Evolutionary conservation across 2,113 vertebrate genomes (phyloP), one percentile per base, ranked within the genome.

Genomic region (Opisthocomus hoazin): DNA sequence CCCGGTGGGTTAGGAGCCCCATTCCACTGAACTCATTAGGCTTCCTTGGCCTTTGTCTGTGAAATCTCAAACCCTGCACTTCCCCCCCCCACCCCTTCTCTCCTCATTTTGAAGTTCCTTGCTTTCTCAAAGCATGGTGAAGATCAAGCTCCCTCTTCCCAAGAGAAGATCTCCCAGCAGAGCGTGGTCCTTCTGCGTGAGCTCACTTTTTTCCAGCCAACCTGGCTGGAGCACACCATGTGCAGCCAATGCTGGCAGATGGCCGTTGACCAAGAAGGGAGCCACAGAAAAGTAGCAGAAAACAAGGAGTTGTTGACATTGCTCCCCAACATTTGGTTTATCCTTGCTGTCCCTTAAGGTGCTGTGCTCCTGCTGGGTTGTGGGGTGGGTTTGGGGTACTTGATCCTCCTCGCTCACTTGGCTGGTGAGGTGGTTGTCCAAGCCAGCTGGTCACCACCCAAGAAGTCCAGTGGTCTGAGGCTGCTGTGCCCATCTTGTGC

Each of bases 61-160:
- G 61, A 82, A 82, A 87, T 82, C 48, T 75, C 53, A 63, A 51
- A 32, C 5, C 23, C 18, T 6, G 29, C 71, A n/a, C 41, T 53
- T 53, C 48, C 36, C 3, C 5, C 17, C 10, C 10, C 2, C 5
- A 4, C 32, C 9, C 9, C 6, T n/a, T n/a, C n/a, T n/a, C n/a
- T n/a, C 32, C 39, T n/a, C 50, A 41, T 46, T 80, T 46, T 56
- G 84, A 37, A 19, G 17, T n/a, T 84, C 48, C 30, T 60, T 80
- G 27, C 46, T 86, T 41, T 92, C 58, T 86, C 17, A 30, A 13
- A 11, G 41, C 15, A 22, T 53, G 58, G 15, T 73, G 36, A 41
- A 63, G 34, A 54, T 53, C 26, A 57, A 30, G 17, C 14, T 36
- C 5, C 16, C 8, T 78, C 22, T 89, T n/a, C 54, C 20, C 21